Evolutionary conservation across 2,888 invertebrate genomes (phyloP), one percentile per base, ranked within the genome.

Genomic region (Periphyllus acericola): DNA sequence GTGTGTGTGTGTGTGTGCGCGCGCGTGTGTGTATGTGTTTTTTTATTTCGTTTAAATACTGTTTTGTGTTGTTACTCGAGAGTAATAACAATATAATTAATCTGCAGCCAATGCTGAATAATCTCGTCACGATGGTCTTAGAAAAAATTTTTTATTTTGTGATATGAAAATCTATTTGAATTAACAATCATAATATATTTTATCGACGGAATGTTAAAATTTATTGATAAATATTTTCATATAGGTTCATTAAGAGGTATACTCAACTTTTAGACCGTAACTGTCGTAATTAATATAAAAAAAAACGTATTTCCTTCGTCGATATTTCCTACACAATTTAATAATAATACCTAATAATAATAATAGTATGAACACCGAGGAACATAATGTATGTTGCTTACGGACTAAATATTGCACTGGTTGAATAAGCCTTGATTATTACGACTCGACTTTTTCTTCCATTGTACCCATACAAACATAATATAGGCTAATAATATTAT

Each of bases 351-450:
- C 3, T 9, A 1, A 11, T 55, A 36, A 6, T 4, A 32, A n/a
- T 29, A 71, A n/a, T 29, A 32, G 32, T 29, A 32, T 17, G 72
- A 72, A 34, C 32, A 34, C 14, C 72, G 19, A 32, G 34, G 17
- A 68, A 68, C 32, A 32, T 32, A 14, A 34, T 17, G 29, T 5
- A n/a, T 11, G 34, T 82, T 52, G 34, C 32, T 72, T 9, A 9
- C n/a, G 72, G 52, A 82, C 82, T 19, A 52, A 72, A 82, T 72
- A n/a, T 72, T 29, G 14, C 29, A 25, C 40, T 5, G 52, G 81
- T 34, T 82, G 71, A 82, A 82, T 82, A n/a, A 71, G 82, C 82
- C 46, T 82, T 82, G 82, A 82, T 82, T 82, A 72, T 82, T 72
- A n/a, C 71, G 32, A n/a, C 34, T 82, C 34, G 34, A 82, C 82